These are phyloP conservation scores for Urocynchramus pylzowi DNA, from an alignment of 2,113 vertebrate genomes.

Conservation along the genomic window DNA sequence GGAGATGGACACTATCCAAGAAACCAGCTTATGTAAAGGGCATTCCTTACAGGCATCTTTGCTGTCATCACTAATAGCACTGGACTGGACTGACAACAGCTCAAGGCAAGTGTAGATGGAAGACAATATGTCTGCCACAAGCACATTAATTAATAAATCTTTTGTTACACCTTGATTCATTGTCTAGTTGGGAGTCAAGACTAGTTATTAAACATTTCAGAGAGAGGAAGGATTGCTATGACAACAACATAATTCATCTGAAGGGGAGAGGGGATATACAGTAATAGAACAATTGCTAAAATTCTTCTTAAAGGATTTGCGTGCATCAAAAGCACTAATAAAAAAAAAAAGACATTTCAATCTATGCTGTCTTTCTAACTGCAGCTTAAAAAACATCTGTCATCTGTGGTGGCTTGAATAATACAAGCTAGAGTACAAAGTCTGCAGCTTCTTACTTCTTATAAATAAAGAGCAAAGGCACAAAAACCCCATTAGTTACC, in stretches of 20 bases:
- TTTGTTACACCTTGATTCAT: constrained; percentile 42
- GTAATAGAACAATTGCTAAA: constrained; percentile 62
- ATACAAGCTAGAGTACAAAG: constrained; percentile 22
- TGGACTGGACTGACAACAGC: background rate
- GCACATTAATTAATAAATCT: constrained; percentile 39
- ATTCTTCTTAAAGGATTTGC: constrained; percentile 57
- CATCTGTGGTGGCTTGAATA: constrained; percentile 18
- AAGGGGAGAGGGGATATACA: constrained; percentile 32
- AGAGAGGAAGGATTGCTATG: constrained; percentile 50
- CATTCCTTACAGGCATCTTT: background rate
- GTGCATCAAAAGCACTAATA: constrained; percentile 49
- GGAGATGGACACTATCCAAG: background rate
- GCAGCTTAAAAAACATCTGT: constrained; percentile 35
- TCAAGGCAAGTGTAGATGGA: background rate
- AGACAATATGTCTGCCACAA: background rate
- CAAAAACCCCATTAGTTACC: background rate
- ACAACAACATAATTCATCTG: constrained; percentile 65
- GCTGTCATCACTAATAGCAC: background rate
- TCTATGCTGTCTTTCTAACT: constrained; percentile 30
- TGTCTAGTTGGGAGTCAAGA: constrained; percentile 40
- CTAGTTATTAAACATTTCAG: constrained; percentile 68
- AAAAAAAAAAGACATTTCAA: constrained; percentile 21
- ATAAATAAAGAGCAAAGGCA: background rate
- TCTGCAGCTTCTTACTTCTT: background rate
- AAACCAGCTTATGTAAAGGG: background rate